Percentiles rank a stretch among this genome's conserved stretches.
phyloP scores from a whole-genome alignment of 2,113 vertebrate genomes.

The Raja brachyura region DNA sequence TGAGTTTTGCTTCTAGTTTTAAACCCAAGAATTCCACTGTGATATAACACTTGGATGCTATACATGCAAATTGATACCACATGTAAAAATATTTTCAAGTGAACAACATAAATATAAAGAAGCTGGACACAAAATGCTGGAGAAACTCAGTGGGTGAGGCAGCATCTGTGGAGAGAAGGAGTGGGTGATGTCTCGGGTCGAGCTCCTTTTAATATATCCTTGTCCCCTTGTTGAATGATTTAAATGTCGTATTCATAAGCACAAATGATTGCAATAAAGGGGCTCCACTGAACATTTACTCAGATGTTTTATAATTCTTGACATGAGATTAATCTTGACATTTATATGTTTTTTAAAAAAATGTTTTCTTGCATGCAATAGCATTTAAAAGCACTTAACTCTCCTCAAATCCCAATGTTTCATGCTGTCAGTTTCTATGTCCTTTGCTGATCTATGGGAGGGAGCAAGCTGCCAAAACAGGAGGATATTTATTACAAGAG shows the following conservation, averaged over 20 bases:
- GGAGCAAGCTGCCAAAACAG: constrained; percentile 18
- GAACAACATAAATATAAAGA: background rate
- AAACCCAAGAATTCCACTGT: too few relatives aligned
- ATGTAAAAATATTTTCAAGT: background rate
- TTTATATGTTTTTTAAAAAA: constrained; percentile 54
- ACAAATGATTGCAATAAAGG: background rate
- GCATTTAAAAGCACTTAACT: constrained; percentile 54
- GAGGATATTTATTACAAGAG: constrained; percentile 42
- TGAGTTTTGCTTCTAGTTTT: too few relatives aligned
- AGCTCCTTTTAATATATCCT: background rate
- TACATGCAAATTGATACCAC: background rate
- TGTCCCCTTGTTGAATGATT: background rate
- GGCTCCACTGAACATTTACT: constrained; percentile 45
- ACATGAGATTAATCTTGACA: constrained; percentile 61
- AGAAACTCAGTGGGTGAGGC: too few relatives aligned
- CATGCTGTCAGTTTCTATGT: constrained; percentile 42
- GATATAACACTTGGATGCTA: background rate
- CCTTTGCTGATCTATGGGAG: constrained; percentile 45
- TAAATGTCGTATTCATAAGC: background rate
- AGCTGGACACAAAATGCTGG: too few relatives aligned
- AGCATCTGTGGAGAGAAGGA: too few relatives aligned
- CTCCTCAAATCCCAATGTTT: constrained; percentile 38
- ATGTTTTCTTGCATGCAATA: constrained; percentile 53
- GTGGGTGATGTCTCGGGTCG: too few relatives aligned
- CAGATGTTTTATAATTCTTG: constrained; percentile 59